Conservation (phyloP, 2,888 invertebrate species). For the Petrolisthes manimaculis region DNA sequence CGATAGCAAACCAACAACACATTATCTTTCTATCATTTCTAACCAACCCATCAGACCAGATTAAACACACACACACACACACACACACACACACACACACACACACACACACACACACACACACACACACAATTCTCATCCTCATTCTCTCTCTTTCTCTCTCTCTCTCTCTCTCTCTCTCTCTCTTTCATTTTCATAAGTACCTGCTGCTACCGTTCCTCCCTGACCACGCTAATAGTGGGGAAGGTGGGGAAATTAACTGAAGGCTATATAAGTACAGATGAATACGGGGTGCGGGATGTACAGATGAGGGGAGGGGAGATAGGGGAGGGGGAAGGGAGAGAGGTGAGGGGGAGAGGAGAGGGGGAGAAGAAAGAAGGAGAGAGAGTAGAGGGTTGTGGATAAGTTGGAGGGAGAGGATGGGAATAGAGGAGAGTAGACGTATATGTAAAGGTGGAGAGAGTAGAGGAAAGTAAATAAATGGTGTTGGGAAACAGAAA, state of each 20-base stretch:
- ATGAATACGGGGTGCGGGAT: too few relatives aligned
- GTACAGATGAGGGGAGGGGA: background rate
- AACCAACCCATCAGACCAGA: background rate
- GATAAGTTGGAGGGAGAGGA: background rate
- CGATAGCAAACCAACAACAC: too few relatives aligned
- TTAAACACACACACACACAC: background rate
- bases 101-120: background rate
- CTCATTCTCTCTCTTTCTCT: too few relatives aligned
- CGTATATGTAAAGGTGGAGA: too few relatives aligned
- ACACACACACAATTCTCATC: background rate
- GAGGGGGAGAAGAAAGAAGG: background rate
- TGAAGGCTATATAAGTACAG: background rate
- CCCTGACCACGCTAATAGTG: background rate
- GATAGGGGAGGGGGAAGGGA: background rate
- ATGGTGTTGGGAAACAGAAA: too few relatives aligned
- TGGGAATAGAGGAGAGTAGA: too few relatives aligned
- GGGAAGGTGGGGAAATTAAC: background rate
- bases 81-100: background rate
- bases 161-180: too few relatives aligned
- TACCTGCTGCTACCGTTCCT: background rate
- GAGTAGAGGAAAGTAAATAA: too few relatives aligned
- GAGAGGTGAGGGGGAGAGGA: too few relatives aligned
- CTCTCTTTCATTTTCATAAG: constrained; percentile 14
- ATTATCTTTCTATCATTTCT: too few relatives aligned
- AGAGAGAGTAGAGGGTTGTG: background rate